Conservation (phyloP, 2,113 vertebrate species). For the Marmota monax region DNA sequence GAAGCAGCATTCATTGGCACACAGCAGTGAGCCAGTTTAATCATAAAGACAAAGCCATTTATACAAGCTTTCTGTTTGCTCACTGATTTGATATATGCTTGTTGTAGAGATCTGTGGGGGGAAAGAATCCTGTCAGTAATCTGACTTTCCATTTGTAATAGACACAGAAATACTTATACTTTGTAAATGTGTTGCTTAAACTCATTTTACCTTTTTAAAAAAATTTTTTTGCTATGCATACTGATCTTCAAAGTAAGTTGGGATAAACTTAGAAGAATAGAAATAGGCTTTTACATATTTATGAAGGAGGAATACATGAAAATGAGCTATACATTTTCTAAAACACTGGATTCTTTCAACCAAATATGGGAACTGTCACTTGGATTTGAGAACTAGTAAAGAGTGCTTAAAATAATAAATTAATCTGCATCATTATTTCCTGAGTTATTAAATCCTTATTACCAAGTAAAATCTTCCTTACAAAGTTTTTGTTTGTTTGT, state of each 20-base stretch:
- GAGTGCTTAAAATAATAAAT: conserved; percentile 53
- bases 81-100: conserved; percentile 42
- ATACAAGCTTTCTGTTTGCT: conserved; percentile 63
- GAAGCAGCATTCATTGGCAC: background rate
- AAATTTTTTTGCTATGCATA: conserved; percentile 44
- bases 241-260: conserved; percentile 61
- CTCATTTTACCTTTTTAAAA: conserved; percentile 51
- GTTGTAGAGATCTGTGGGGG: background rate
- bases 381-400: conserved; percentile 28
- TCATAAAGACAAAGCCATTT: conserved; percentile 63
- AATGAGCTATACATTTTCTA: conserved; percentile 62
- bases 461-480: conserved; percentile 50
- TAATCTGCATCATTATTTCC: conserved; percentile 38
- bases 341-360: conserved; percentile 23
- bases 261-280: conserved; percentile 62
- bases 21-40: conserved; percentile 17
- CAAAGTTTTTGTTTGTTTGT: background rate
- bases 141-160: conserved; percentile 63
- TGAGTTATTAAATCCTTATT: conserved; percentile 39
- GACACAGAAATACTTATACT: conserved; percentile 42
- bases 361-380: conserved; percentile 23
- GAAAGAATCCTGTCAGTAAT: background rate
- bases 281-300: conserved; percentile 69
- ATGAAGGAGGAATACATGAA: conserved; percentile 60
- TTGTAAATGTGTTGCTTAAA: conserved; percentile 62